Conservation (phyloP, 2,797 vertebrate genomes). For the Sarcoramphus papa region DNA sequence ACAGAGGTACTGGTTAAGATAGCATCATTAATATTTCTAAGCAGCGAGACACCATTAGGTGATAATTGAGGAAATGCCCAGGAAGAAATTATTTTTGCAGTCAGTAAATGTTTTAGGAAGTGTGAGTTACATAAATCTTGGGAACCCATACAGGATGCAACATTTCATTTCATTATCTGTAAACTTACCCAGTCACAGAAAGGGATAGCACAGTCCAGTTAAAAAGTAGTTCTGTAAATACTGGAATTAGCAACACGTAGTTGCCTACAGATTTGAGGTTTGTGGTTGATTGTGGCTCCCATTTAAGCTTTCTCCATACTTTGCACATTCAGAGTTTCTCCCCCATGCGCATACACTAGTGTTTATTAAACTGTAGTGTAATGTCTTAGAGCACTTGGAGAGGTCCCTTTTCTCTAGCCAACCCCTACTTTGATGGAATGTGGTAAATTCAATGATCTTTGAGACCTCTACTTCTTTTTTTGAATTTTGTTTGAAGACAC, state of each 20-base stretch:
- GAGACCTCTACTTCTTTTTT: neutral
- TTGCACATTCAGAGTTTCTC: neutral
- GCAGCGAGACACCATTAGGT: neutral
- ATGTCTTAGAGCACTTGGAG: neutral
- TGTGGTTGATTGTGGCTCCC: neutral
- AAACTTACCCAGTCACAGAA: neutral
- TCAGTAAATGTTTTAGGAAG: neutral
- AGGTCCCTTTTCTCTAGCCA: neutral
- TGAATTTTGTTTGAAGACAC: neutral
- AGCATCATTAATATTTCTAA: neutral
- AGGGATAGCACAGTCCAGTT: neutral
- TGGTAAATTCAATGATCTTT: neutral
- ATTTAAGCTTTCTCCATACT: neutral
- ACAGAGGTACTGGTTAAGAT: neutral
- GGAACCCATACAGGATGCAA: neutral
- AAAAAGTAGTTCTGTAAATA: neutral
- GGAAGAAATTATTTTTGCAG: neutral
- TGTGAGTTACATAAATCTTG: neutral
- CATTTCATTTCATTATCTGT: neutral
- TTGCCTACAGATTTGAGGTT: neutral
- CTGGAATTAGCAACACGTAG: neutral
- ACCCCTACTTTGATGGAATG: too few relatives aligned
- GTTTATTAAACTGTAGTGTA: neutral
- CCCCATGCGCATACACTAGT: neutral
- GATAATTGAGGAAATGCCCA: neutral